phyloP scores from a whole-genome alignment of 2,888 invertebrate species.

The Lissocephala sabroskyi region DNA sequence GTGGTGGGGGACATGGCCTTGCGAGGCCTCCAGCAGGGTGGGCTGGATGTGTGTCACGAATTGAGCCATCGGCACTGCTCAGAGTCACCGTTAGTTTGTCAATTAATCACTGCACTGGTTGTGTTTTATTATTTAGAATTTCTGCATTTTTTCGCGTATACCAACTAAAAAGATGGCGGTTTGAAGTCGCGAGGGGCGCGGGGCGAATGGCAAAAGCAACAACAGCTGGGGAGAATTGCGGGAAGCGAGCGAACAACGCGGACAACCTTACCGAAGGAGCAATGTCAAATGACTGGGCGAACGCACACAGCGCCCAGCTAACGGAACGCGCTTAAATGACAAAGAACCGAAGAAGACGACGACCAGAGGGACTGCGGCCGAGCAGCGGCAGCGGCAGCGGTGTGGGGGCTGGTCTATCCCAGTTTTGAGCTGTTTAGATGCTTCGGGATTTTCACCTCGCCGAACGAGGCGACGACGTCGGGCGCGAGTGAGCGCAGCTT shows the following conservation, averaged over 20 bases:
- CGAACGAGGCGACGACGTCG: background rate
- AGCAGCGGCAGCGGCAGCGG: background rate
- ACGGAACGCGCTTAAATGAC: too few relatives aligned
- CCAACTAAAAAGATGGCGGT: slow-evolving; percentile 35
- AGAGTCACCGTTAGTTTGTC: background rate
- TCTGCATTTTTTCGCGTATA: slow-evolving; percentile 34
- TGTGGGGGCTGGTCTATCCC: slow-evolving; percentile 2
- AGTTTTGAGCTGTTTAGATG: slow-evolving; percentile 33
- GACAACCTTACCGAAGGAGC: slow-evolving; percentile 69
- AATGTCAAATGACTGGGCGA: slow-evolving; percentile 64
- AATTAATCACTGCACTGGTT: too few relatives aligned
- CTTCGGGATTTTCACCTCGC: slow-evolving; percentile 46
- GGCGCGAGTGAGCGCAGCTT: too few relatives aligned
- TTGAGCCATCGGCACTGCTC: slow-evolving; percentile 74
- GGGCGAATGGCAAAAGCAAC: slow-evolving; percentile 27
- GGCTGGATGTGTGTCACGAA: slow-evolving; percentile 77
- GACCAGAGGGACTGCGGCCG: background rate
- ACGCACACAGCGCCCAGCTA: slow-evolving; percentile 16
- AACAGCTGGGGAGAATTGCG: slow-evolving; percentile 13
- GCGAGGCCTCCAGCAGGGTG: slow-evolving; percentile 75
- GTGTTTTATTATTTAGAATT: slow-evolving; percentile 3
- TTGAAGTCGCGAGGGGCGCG: too few relatives aligned
- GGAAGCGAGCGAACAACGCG: slow-evolving; percentile 5
- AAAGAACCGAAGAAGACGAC: too few relatives aligned
- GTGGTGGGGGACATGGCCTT: slow-evolving; percentile 75